Base-by-base conservation (phyloP, 2,113 vertebrate genomes). In the Sylvia atricapilla region DNA sequence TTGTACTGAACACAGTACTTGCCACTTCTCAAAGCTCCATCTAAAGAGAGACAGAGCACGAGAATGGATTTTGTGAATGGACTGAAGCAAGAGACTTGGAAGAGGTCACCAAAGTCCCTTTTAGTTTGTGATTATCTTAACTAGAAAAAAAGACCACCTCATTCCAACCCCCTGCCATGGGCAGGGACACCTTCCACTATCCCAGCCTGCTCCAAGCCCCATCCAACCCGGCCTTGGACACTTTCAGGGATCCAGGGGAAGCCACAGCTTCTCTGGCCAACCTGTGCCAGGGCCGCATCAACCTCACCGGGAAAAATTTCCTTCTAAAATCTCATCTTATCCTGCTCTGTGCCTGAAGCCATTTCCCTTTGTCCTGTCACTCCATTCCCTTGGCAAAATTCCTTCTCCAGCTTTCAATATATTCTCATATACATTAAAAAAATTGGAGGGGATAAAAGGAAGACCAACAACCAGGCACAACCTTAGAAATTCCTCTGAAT, bases 141-240 rank as follows among this genome's bases (percentile, higher is more conserved):
- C 43, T 27, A 44, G 10, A 66, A 44, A 44, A n/a, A 33, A 69
- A 69, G 39, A 69, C 7, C 20, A 31, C 4, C 10, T 30, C 11
- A 21, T 53, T 41, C n/a, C 78, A 74, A 20, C 5, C 5, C n/a
- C 20, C 13, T 72, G 7, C 20, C 24, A 24, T 2, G 13, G n/a
- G 2, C 24, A 79, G 6, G 56, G 66, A 35, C 17, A 27, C 2
- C 8, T 74, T 10, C 33, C 52, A 33, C 37, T 8, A 12, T 1
- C 7, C 13, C 28, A n/a, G 6, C 19, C 0, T 81, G 37, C 1
- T 55, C 28, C 66, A 67, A 55, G 24, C 11, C 20, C 25, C 0
- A 0, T 35, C 49, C 49, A 63, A 0, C 12, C 23, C 27, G 37
- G 14, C 44, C 52, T n/a, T 20, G 52, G 16, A 11, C 33, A 59